Evolutionary conservation across 2,797 vertebrate species (phyloP), one percentile per base, ranked within the genome.

Genomic region (Coendou prehensilis): DNA sequence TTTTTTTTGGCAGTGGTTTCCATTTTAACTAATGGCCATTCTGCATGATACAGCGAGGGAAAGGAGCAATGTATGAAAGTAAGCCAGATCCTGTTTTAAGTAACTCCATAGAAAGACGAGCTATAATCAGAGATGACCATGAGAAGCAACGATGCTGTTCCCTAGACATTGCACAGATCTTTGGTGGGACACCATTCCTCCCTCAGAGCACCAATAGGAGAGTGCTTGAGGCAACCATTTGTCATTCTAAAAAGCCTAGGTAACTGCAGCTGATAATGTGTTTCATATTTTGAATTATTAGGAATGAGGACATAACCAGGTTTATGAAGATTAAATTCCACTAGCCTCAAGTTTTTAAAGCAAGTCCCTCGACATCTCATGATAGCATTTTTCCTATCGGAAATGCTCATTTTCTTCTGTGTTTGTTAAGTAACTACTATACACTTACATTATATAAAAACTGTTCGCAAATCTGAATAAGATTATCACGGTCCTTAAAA

Each of bases 261-360:
- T 28, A 81, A 52, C 41, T 90, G 30, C 0, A 61, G 64, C 50
- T 85, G 33, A 45, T 20, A 23, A 23, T 79, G 41, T 69, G 54
- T 82, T 82, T 87, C 45, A 94, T 75, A 71, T 86, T 96, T 95
- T 81, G 88, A 91, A 78, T 93, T 9, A 50, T 76, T 76, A 50
- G 45, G 13, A 30, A 76, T 30, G 45, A 28, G 45, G 26, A n/a
- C 8, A n/a, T 6, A 71, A 0, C 5, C 37, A 76, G 26, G 20
- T 57, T 86, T 93, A 37, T 10, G 59, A 86, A 78, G 67, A 73
- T 28, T 33, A 47, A 94, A 76, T 88, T 81, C 10, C 1, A 18
- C 8, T 54, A 37, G 17, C 17, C 14, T 85, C 69, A 94, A 89
- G 5, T 30, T 89, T 91, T 33, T 10, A 64, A 94, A 80, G 50